Conservation (phyloP, 2,113 vertebrate species). For the Toxotes chatareus region DNA sequence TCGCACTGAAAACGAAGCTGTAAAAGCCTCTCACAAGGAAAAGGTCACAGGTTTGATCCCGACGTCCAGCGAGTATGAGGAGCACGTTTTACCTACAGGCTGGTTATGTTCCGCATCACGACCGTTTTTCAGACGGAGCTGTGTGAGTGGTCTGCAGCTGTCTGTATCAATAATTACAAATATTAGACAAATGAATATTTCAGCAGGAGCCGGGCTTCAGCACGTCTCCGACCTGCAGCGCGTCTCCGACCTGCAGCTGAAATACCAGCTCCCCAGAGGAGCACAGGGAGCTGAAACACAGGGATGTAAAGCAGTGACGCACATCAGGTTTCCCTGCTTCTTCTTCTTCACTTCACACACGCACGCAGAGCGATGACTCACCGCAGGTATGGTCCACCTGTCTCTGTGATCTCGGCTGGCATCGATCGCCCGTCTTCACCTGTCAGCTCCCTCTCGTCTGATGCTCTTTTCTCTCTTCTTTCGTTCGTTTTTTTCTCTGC, state of each 20-base stretch:
- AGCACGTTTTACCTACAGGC: not conserved
- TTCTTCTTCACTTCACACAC: not conserved
- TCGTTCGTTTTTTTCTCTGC: no score
- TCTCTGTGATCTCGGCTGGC: constrained; percentile 41
- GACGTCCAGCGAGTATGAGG: not conserved
- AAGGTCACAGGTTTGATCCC: constrained; percentile 19
- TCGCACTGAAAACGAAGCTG: not conserved
- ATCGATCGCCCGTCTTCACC: constrained; percentile 41
- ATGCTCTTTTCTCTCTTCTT: no score
- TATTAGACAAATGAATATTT: no score
- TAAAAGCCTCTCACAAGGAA: not conserved
- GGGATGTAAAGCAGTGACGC: constrained; percentile 31
- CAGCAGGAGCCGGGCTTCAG: no score
- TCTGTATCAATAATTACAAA: no score
- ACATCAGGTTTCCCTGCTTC: constrained; percentile 31
- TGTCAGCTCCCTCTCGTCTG: constrained; percentile 47
- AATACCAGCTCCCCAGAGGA: not conserved
- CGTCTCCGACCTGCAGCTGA: not conserved
- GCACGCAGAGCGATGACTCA: constrained; percentile 39
- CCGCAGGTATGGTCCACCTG: constrained; percentile 40
- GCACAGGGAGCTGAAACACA: not conserved
- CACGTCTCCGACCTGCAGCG: no score
- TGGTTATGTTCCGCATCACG: no score
- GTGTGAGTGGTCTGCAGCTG: no score
- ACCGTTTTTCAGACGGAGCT: no score